A percentile compares a stretch with the other conserved stretches of the same genome.
Evolutionary conservation across 2,797 vertebrate species (phyloP).

Genomic region (Tenualosa ilisha): DNA sequence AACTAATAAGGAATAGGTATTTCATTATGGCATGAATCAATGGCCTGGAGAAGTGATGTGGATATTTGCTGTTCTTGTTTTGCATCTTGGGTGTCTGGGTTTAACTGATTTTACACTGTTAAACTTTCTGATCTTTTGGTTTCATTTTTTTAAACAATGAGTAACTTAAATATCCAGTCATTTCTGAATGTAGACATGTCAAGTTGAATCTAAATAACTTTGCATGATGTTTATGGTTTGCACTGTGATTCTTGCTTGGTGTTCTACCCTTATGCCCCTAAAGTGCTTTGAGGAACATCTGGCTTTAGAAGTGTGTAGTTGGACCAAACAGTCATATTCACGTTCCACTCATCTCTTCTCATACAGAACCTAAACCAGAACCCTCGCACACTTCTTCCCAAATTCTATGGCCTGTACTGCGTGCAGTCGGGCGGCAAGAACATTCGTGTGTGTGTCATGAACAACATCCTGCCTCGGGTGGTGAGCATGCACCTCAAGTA

Average conservation of each 20-base stretch:
- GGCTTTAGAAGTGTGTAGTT: not conserved
- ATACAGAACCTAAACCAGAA: constrained; percentile 97
- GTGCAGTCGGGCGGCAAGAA: constrained; percentile 97
- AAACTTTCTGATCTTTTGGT: too few relatives aligned
- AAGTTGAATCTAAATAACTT: not conserved
- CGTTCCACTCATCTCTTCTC: not conserved
- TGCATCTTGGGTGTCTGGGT: not conserved
- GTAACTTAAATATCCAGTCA: not conserved
- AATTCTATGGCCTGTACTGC: constrained; percentile 97
- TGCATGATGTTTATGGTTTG: not conserved
- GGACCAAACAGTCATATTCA: not conserved
- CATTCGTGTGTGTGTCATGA: constrained; percentile 97
- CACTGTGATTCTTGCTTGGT: not conserved
- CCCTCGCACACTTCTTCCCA: constrained; percentile 93
- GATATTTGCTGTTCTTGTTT: not conserved
- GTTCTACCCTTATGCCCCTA: not conserved
- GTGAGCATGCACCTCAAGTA: constrained; percentile 98
- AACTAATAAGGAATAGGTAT: constrained; percentile 47
- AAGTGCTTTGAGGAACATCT: not conserved
- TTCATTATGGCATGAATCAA: not conserved
- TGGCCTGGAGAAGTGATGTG: not conserved
- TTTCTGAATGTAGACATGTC: not conserved
- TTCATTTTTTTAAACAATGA: not conserved
- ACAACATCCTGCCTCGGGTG: constrained; percentile 92
- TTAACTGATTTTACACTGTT: not conserved